A percentile compares a stretch with the other conserved stretches of the same genome.
Evolutionary conservation across 2,797 vertebrate species (phyloP).

Genomic region (Peromyscus eremicus): DNA sequence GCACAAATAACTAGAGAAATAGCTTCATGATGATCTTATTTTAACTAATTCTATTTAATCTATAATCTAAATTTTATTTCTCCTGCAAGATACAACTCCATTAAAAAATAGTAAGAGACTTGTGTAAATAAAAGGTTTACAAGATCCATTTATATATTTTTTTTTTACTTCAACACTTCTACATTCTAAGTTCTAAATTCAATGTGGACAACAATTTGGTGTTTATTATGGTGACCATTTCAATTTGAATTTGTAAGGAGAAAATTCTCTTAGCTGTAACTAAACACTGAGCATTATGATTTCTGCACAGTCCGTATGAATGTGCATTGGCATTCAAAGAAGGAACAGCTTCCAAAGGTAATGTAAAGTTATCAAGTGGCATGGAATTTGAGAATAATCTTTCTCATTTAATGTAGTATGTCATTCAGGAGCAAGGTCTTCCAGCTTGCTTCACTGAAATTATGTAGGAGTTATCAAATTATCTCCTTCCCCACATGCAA

Average conservation of each 20-base stretch:
- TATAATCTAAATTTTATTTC: conserved; percentile 38
- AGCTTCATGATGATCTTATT: conserved; percentile 39
- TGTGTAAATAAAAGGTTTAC: conserved; percentile 24
- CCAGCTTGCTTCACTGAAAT: conserved; percentile 20
- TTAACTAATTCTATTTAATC: conserved; percentile 33
- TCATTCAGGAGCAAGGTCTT: conserved; percentile 5
- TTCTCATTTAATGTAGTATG: not conserved
- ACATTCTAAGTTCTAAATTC: conserved; percentile 4
- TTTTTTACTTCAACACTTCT: conserved; percentile 6
- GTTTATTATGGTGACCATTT: conserved; percentile 50
- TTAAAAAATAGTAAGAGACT: conserved; percentile 44
- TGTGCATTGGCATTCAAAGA: not conserved
- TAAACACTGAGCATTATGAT: conserved; percentile 12
- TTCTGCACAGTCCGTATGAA: not conserved
- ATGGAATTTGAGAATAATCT: conserved; percentile 17
- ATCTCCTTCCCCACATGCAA: not conserved
- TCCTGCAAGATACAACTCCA: not conserved
- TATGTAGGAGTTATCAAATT: not conserved
- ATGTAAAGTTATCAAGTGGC: conserved; percentile 26
- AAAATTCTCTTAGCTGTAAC: not conserved
- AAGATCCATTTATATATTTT: not conserved
- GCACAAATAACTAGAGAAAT: not conserved
- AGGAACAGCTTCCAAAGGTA: not conserved
- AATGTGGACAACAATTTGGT: conserved; percentile 26
- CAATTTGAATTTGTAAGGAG: conserved; percentile 34